phyloP scores from a whole-genome alignment of 53 echinoderm and acorn worm genomes.

The Hippasteria phrygiana region DNA sequence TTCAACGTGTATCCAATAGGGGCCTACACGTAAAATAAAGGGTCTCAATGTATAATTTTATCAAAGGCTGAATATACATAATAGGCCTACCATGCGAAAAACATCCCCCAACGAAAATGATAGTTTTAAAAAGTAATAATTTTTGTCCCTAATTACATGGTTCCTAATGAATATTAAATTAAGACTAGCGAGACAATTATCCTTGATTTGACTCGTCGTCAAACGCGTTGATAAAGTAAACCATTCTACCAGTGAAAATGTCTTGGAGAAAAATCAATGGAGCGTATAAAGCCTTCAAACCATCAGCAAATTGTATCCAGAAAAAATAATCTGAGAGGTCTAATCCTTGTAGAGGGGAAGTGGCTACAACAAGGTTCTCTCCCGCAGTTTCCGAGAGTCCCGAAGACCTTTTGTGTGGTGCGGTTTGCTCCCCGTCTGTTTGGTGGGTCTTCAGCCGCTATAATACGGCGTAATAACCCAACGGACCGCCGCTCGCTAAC shows the following conservation, averaged over 20 bases:
- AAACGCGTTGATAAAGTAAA: neutral
- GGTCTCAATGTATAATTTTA: no score
- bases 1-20: no score
- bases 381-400: conserved; percentile 28
- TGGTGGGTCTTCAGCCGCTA: conserved; percentile 58
- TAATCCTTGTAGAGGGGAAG: conserved; percentile 52
- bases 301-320: conserved; percentile 38
- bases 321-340: neutral
- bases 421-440: conserved; percentile 56
- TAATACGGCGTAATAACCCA: conserved; percentile 69
- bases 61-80: no score
- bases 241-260: neutral
- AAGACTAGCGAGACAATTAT: neutral
- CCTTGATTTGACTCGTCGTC: neutral
- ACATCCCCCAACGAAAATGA: neutral
- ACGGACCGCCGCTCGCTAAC: conserved; percentile 60
- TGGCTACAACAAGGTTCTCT: conserved; percentile 34
- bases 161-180: neutral
- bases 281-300: conserved; percentile 15
- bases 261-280: neutral
- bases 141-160: no score
- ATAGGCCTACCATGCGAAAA: no score
- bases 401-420: conserved; percentile 52
- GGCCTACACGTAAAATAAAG: no score
- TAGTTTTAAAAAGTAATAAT: neutral